phyloP scores from a whole-genome alignment of 1,140 invertebrate species.

The Saxidomus purpurata region DNA sequence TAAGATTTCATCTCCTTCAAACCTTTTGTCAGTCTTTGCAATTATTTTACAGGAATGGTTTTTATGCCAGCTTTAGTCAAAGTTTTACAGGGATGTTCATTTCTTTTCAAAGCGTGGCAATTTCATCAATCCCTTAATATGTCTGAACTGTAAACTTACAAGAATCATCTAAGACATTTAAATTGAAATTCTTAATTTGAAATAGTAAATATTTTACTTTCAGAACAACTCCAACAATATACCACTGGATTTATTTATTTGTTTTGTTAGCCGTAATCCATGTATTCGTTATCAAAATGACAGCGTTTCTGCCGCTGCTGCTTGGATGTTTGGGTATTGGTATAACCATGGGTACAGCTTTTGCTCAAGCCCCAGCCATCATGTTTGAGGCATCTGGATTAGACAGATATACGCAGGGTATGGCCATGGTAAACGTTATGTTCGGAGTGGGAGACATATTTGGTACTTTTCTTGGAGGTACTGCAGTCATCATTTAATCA shows the following conservation, averaged over 20 bases:
- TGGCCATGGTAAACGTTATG: conserved; percentile 25
- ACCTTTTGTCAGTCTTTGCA: too few species aligned
- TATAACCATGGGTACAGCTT: neutral
- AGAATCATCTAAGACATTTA: too few species aligned
- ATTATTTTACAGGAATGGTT: too few species aligned
- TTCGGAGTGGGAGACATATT: neutral
- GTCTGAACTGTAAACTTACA: too few species aligned
- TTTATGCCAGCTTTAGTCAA: too few species aligned
- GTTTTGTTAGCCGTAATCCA: neutral
- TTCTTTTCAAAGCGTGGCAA: too few species aligned
- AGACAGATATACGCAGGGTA: neutral
- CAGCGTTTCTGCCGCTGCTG: neutral
- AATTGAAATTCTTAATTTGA: too few species aligned
- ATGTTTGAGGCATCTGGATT: conserved; percentile 16
- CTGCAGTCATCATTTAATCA: too few species aligned
- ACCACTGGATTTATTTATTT: conserved; percentile 20
- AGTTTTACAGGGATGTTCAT: too few species aligned
- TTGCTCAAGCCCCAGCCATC: neutral
- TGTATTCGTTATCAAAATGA: neutral
- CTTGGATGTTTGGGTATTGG: neutral
- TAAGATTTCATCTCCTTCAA: too few species aligned
- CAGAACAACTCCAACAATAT: neutral
- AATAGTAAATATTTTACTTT: too few species aligned
- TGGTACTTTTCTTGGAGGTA: neutral
- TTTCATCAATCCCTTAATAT: too few species aligned